These are phyloP conservation scores for Chaetops frenatus DNA, from an alignment of 2,113 vertebrate genomes.

Conservation along the genomic window DNA sequence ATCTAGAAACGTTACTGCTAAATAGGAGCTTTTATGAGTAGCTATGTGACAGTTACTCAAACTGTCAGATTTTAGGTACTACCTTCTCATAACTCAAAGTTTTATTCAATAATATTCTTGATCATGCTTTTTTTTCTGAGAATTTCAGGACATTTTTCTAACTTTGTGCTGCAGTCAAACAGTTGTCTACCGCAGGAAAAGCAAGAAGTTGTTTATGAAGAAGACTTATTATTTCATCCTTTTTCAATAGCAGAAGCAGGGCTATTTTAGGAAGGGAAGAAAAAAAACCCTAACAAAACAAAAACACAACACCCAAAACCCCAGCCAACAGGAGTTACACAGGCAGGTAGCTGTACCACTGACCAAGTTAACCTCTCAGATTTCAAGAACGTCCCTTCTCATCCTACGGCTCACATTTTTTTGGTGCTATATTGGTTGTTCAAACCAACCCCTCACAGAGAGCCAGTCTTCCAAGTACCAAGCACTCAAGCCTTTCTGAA, in stretches of 20 bases:
- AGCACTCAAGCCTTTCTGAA: not conserved
- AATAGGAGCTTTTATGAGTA: not conserved
- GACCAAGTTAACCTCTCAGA: not conserved
- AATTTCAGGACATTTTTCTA: not conserved
- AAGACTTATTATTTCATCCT: not conserved
- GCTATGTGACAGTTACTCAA: not conserved
- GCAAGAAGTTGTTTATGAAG: not conserved
- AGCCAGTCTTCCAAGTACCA: not conserved
- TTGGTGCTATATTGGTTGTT: not conserved
- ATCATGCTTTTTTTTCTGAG: not conserved
- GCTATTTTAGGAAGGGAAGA: not conserved
- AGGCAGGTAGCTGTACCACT: not conserved
- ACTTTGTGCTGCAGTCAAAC: not conserved
- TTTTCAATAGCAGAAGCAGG: not conserved
- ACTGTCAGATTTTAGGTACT: not conserved
- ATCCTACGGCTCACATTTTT: not conserved
- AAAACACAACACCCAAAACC: not conserved
- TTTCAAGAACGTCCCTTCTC: not conserved
- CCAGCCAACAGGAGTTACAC: not conserved
- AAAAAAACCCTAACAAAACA: not conserved
- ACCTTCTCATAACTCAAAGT: not conserved
- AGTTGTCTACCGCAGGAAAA: not conserved
- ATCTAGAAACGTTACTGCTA: not conserved
- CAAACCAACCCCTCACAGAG: not conserved
- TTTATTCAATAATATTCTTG: not conserved